Evolutionary conservation across 1,140 invertebrate genomes (phyloP).

Genomic region (Saxidomus purpurata): DNA sequence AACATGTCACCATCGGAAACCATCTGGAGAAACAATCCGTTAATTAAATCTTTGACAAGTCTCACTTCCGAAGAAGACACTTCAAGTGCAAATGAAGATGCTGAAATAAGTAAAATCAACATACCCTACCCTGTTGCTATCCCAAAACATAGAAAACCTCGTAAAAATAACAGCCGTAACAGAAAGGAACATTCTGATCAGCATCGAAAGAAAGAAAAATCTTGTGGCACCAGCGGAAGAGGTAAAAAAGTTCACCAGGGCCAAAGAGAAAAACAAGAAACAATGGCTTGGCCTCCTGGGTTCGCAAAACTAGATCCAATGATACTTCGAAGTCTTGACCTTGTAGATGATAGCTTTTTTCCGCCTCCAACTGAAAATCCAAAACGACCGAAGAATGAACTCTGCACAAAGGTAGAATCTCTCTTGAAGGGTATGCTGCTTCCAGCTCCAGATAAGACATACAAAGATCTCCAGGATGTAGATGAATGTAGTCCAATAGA

Average conservation of each 20-base stretch:
- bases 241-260: conserved; percentile 29
- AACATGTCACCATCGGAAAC: conserved; percentile 55
- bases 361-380: conserved; percentile 33
- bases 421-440: conserved; percentile 77
- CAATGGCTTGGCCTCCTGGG: conserved; percentile 70
- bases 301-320: conserved; percentile 49
- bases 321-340: conserved; percentile 17
- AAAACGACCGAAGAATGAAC: conserved; percentile 63
- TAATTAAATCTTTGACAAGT: conserved; percentile 37
- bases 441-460: conserved; percentile 59
- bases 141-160: conserved; percentile 52
- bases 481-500: conserved; percentile 23
- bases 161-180: conserved; percentile 50
- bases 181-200: conserved; percentile 29
- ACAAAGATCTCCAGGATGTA: conserved; percentile 66
- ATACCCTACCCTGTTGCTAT: conserved; percentile 26
- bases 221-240: background rate
- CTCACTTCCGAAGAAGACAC: conserved; percentile 56
- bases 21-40: conserved; percentile 76
- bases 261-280: conserved; percentile 2
- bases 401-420: conserved; percentile 75
- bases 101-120: conserved; percentile 51
- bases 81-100: conserved; percentile 47
- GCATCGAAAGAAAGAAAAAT: conserved; percentile 4
- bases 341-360: conserved; percentile 12